Evolutionary conservation across 2,888 invertebrate genomes (phyloP).

Genomic region (Dryocosmus kuriphilus): DNA sequence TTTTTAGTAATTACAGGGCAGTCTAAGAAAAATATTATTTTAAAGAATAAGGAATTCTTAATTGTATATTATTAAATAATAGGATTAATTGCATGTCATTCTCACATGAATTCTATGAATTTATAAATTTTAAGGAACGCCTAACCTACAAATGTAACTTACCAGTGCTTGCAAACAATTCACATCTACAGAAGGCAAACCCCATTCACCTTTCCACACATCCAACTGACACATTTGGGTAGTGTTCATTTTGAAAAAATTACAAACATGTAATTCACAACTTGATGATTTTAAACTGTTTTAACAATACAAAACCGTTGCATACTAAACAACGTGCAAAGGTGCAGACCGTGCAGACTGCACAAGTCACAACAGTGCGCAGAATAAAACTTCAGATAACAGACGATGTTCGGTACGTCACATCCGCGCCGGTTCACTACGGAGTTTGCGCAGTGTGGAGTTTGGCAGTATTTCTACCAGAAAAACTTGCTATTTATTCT

Average conservation of each 20-base stretch:
- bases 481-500: no score
- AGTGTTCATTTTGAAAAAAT: slow-evolving; percentile 54
- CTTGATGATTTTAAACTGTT: slow-evolving; percentile 7
- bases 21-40: not conserved
- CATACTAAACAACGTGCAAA: slow-evolving; percentile 24
- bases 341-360: no score
- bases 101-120: not conserved
- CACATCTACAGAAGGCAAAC: slow-evolving; percentile 83
- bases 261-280: not conserved
- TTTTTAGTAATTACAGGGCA: not conserved
- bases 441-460: no score
- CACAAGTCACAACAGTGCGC: no score
- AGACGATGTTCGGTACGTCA: not conserved
- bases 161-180: slow-evolving; percentile 83
- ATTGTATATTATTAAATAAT: not conserved
- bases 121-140: slow-evolving; percentile 1
- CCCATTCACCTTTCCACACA: slow-evolving; percentile 85
- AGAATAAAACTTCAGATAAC: not conserved
- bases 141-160: slow-evolving; percentile 56
- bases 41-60: not conserved
- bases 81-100: not conserved
- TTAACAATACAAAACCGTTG: not conserved
- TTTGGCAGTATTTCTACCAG: no score
- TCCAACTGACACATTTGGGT: slow-evolving; percentile 74
- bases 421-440: no score